Conservation (phyloP, 1,140 invertebrate genomes). For the Cherax quadricarinatus region DNA sequence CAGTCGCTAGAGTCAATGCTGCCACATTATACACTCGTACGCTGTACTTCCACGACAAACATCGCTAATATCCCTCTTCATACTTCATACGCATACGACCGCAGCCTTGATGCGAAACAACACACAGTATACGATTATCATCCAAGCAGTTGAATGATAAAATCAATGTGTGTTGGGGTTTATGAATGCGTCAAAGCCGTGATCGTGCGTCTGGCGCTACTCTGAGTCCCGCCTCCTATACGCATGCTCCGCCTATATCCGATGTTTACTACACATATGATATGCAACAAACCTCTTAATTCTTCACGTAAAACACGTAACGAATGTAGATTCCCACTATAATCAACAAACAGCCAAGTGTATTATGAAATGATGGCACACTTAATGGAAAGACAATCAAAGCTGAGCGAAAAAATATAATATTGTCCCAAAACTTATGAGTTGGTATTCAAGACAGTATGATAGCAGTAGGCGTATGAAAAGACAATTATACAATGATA, state of each 20-base stretch:
- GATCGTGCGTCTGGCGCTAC: conserved; percentile 19
- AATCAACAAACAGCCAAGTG: not conserved
- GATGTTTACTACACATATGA: conserved; percentile 27
- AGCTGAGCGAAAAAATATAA: conserved; percentile 11
- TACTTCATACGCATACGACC: not conserved
- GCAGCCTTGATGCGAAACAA: not conserved
- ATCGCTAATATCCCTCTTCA: not conserved
- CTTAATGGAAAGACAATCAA: not conserved
- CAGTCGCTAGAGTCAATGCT: conserved; percentile 35
- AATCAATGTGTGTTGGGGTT: not conserved
- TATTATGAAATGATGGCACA: not conserved
- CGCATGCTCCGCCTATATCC: conserved; percentile 52
- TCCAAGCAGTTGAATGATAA: not conserved
- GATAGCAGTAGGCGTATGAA: conserved; percentile 51
- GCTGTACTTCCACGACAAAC: not conserved
- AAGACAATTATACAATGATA: conserved; percentile 60
- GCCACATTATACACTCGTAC: conserved; percentile 41
- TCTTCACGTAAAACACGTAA: conserved; percentile 8
- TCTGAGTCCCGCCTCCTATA: conserved; percentile 35
- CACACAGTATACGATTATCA: not conserved
- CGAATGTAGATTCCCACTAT: not conserved
- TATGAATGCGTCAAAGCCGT: not conserved
- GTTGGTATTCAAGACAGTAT: conserved; percentile 29
- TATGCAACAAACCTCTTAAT: conserved; percentile 35
- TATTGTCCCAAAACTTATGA: conserved; percentile 14